Evolutionary conservation across 2,113 vertebrate species (phyloP).

Genomic region (Oryctolagus cuniculus): DNA sequence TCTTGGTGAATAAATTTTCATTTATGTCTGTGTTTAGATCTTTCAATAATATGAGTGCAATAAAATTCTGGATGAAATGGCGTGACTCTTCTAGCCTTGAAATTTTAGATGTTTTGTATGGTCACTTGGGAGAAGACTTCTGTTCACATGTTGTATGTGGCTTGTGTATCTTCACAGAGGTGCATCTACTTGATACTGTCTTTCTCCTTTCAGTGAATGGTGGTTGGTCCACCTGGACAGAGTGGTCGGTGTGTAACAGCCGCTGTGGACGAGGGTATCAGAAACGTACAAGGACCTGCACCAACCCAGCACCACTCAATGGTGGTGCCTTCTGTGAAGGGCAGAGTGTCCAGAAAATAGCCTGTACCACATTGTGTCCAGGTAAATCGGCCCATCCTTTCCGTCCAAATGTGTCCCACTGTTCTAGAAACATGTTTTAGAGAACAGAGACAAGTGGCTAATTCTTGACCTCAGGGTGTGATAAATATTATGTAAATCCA

Average conservation of each 20-base stretch:
- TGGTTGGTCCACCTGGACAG: conserved; percentile 98
- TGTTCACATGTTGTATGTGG: not conserved
- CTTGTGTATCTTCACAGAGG: not conserved
- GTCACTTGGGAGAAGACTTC: not conserved
- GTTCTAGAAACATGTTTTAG: not conserved
- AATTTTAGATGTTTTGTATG: not conserved
- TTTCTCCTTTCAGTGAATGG: conserved; percentile 92
- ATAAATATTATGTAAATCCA: not conserved
- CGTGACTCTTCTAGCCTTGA: not conserved
- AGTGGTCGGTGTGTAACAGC: conserved; percentile 96
- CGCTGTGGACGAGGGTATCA: conserved; percentile 96
- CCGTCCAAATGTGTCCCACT: not conserved
- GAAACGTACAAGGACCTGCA: conserved; percentile 96
- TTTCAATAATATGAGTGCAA: not conserved
- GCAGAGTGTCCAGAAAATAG: conserved; percentile 94
- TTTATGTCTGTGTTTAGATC: not conserved
- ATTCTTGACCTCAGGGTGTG: not conserved
- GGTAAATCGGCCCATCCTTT: conserved; percentile 85
- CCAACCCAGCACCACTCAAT: conserved; percentile 96
- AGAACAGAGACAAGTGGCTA: not conserved
- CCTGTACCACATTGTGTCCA: conserved; percentile 95
- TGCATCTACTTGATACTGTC: not conserved
- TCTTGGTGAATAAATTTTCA: not conserved
- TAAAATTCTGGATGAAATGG: not conserved
- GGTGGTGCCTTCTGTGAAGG: conserved; percentile 96